A percentile compares a stretch with the other conserved stretches of the same genome.
Evolutionary conservation across 2,888 invertebrate genomes (phyloP).

Genomic region (Quadriops clusia): DNA sequence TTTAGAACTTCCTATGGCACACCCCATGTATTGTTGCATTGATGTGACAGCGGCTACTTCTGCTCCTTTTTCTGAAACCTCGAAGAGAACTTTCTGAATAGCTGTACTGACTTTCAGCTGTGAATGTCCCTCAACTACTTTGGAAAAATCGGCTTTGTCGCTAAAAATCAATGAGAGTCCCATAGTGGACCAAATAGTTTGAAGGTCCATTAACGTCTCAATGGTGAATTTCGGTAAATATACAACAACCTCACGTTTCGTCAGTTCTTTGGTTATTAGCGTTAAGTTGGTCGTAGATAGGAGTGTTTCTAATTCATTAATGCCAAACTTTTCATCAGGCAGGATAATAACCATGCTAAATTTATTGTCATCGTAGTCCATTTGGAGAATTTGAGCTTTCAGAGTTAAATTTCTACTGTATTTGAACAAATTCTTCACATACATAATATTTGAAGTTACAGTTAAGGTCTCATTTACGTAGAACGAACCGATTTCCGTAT

Average conservation of each 20-base stretch:
- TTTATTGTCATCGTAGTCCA: conserved; percentile 57
- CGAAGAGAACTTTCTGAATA: conserved; percentile 12
- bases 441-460: conserved; percentile 62
- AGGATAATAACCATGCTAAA: conserved; percentile 65
- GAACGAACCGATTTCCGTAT: no score
- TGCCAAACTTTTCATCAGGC: conserved; percentile 55
- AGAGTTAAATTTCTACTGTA: conserved; percentile 40
- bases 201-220: conserved; percentile 60
- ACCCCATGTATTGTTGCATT: no score
- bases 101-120: conserved; percentile 31
- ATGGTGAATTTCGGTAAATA: conserved; percentile 75
- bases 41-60: conserved; percentile 13
- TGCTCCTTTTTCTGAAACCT: conserved; percentile 13
- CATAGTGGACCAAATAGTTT: no score
- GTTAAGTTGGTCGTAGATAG: conserved; percentile 44
- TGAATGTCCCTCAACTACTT: conserved; percentile 42
- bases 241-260: conserved; percentile 40
- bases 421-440: conserved; percentile 40
- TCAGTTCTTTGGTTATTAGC: no score
- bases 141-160: conserved; percentile 49
- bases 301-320: conserved; percentile 48
- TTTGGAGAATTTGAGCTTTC: conserved; percentile 52
- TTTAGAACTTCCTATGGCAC: conserved; percentile 11
- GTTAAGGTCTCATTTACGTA: conserved; percentile 41
- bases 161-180: conserved; percentile 59